Percentiles rank a stretch among this genome's conserved stretches.
Evolutionary conservation across 2,797 vertebrate species (phyloP).

Genomic region (Sebastolobus altivelis): DNA sequence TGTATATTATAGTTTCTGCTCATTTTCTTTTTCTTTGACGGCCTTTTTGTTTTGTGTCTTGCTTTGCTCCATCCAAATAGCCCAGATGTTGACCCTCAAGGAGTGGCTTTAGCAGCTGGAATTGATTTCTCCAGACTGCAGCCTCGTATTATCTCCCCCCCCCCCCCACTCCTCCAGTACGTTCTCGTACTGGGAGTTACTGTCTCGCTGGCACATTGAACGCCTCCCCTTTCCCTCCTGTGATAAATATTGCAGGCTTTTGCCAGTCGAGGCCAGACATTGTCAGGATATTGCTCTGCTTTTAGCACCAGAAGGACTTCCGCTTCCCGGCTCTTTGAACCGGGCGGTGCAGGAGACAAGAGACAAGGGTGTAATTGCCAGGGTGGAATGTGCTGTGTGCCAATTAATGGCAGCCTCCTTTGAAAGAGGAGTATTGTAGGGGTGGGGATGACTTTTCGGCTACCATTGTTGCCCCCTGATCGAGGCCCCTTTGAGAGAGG

Average conservation of each 20-base stretch:
- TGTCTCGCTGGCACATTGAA: slow-evolving; percentile 55
- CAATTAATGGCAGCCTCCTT: slow-evolving; percentile 75
- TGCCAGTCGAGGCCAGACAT: slow-evolving; percentile 71
- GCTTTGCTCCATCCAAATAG: slow-evolving; percentile 19
- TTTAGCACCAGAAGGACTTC: slow-evolving; percentile 79
- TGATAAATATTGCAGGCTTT: slow-evolving; percentile 82
- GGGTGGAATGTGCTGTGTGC: slow-evolving; percentile 69
- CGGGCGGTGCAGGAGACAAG: slow-evolving; percentile 63
- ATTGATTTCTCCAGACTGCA: slow-evolving; percentile 56
- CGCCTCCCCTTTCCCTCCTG: slow-evolving; percentile 58
- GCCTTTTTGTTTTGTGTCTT: slow-evolving; percentile 26
- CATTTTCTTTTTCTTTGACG: slow-evolving; percentile 13
- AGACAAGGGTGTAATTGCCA: slow-evolving; percentile 75
- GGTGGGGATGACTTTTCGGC: slow-evolving; percentile 72
- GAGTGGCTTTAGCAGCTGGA: slow-evolving; percentile 67
- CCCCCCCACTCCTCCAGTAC: slow-evolving; percentile 47
- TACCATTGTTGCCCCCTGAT: slow-evolving; percentile 71
- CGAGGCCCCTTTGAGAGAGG: slow-evolving; percentile 67
- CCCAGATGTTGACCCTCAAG: slow-evolving; percentile 52
- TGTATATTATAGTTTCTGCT: slow-evolving; percentile 25
- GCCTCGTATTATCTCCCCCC: slow-evolving; percentile 50
- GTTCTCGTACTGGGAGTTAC: slow-evolving; percentile 56
- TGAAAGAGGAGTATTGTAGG: slow-evolving; percentile 68
- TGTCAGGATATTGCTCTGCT: slow-evolving; percentile 82
- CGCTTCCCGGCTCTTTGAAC: slow-evolving; percentile 70